Percentiles rank a stretch among this genome's conserved stretches.
Evolutionary conservation across 2,888 invertebrate species (phyloP).

Genomic region (Tiliacea citrago): DNA sequence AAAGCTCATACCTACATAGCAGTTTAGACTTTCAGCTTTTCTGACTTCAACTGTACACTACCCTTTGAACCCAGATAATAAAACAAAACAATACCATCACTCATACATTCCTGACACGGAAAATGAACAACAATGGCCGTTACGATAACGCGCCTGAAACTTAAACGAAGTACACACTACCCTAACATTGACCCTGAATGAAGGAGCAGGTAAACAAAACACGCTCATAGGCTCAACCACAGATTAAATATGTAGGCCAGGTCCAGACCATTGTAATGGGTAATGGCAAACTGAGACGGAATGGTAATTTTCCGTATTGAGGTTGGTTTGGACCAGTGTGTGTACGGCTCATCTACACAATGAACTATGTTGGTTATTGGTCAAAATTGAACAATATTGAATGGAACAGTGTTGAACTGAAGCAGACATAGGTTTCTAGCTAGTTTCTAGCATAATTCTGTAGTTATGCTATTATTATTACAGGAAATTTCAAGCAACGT

Average conservation of each 20-base stretch:
- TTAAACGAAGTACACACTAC: slow-evolving; percentile 15
- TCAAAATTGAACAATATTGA: background rate
- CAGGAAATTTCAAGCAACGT: background rate
- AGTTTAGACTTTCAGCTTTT: background rate
- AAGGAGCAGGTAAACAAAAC: slow-evolving; percentile 40
- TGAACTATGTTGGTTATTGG: background rate
- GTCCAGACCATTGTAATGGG: slow-evolving; percentile 20
- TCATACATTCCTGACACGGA: background rate
- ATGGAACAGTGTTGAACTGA: background rate
- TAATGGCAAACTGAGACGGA: slow-evolving; percentile 14
- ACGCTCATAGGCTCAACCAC: slow-evolving; percentile 27
- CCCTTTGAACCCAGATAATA: background rate
- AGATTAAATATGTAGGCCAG: slow-evolving; percentile 50
- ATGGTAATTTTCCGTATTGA: slow-evolving; percentile 28
- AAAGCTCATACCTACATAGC: too few species aligned
- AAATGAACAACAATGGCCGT: background rate
- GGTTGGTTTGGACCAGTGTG: slow-evolving; percentile 18
- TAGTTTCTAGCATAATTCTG: background rate
- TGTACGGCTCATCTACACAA: background rate
- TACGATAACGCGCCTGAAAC: slow-evolving; percentile 5
- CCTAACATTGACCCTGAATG: slow-evolving; percentile 40
- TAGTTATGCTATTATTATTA: background rate
- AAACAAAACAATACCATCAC: background rate
- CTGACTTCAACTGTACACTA: background rate
- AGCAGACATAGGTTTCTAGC: background rate